Evolutionary conservation across 2,888 invertebrate species (phyloP).

Genomic region (Thyatira batis): DNA sequence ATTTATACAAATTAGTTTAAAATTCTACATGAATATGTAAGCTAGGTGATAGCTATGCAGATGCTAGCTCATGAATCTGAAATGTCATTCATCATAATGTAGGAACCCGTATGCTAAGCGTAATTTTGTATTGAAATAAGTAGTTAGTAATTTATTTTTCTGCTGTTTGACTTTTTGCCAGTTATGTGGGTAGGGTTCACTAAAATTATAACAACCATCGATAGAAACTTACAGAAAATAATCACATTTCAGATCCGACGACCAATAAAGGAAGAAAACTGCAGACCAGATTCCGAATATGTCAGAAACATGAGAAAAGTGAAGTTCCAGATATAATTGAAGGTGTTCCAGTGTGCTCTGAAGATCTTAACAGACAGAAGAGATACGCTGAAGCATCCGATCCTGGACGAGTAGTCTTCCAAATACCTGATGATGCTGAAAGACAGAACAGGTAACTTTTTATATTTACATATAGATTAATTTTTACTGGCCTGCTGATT

Average conservation of each 20-base stretch:
- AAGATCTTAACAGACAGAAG: slow-evolving; percentile 54
- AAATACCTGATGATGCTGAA: slow-evolving; percentile 61
- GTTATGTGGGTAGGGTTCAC: slow-evolving; percentile 62
- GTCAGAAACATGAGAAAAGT: slow-evolving; percentile 73
- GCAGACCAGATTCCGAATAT: slow-evolving; percentile 63
- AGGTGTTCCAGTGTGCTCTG: slow-evolving; percentile 75
- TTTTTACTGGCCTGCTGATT: no score
- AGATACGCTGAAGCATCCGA: slow-evolving; percentile 47
- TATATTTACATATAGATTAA: no score
- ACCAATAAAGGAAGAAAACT: slow-evolving; percentile 64
- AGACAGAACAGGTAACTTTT: slow-evolving; percentile 55
- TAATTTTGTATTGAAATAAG: background rate
- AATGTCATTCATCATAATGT: background rate
- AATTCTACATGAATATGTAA: background rate
- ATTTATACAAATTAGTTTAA: background rate
- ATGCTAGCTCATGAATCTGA: background rate
- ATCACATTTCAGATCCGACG: slow-evolving; percentile 56
- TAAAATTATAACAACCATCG: slow-evolving; percentile 1
- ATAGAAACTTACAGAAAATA: background rate
- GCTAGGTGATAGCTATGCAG: background rate
- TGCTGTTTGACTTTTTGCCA: slow-evolving; percentile 30
- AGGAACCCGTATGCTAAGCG: background rate
- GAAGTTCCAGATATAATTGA: slow-evolving; percentile 80
- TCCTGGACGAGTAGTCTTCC: slow-evolving; percentile 60
- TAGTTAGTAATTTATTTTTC: background rate